phyloP scores from a whole-genome alignment of 2,113 vertebrate species.

The Corvus hawaiiensis region DNA sequence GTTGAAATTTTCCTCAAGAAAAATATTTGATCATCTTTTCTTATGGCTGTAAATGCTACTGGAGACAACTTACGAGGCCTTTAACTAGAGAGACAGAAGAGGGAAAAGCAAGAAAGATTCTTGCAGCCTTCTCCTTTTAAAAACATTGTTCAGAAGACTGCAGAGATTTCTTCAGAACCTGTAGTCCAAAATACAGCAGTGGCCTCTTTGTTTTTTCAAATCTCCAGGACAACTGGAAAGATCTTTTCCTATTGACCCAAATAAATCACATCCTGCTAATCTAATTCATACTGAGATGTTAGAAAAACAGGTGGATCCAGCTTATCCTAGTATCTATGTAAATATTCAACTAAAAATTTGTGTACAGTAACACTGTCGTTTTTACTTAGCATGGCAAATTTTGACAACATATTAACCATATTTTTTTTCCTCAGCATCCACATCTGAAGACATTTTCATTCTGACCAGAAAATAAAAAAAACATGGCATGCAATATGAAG shows the following conservation, averaged over 20 bases:
- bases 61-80: accelerated
- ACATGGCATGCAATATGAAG: not conserved
- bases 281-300: not conserved
- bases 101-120: not conserved
- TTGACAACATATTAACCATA: not conserved
- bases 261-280: not conserved
- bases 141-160: not conserved
- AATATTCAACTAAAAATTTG: not conserved
- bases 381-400: not conserved
- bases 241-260: not conserved
- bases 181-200: not conserved
- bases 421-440: not conserved
- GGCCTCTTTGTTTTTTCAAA: not conserved
- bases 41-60: not conserved
- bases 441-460: not conserved
- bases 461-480: not conserved
- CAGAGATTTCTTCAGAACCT: not conserved
- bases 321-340: not conserved
- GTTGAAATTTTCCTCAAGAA: not conserved
- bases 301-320: not conserved
- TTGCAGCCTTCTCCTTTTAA: not conserved
- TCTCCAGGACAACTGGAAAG: not conserved
- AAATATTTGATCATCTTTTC: not conserved
- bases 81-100: not conserved
- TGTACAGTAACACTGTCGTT: not conserved